phyloP scores from a whole-genome alignment of 2,888 invertebrate species.

The Drepana falcataria region DNA sequence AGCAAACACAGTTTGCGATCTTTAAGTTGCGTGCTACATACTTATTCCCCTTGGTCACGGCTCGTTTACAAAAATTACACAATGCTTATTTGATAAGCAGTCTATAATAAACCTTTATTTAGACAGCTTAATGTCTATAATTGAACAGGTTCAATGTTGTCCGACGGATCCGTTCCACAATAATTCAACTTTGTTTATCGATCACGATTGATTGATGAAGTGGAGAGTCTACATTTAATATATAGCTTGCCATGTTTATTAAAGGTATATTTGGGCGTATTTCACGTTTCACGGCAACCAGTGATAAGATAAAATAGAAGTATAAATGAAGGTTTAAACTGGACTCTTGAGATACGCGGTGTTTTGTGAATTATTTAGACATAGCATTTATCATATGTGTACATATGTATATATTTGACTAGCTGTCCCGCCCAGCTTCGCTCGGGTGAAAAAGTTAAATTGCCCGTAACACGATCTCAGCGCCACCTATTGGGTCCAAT shows the following conservation, averaged over 20 bases:
- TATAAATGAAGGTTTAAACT: background rate
- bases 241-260: constrained; percentile 44
- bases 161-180: background rate
- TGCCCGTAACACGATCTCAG: too few relatives aligned
- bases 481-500: too few relatives aligned
- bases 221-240: constrained; percentile 23
- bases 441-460: too few relatives aligned
- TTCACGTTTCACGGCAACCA: too few relatives aligned
- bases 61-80: too few relatives aligned
- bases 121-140: background rate
- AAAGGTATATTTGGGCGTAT: constrained; percentile 41
- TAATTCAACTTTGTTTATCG: constrained; percentile 15
- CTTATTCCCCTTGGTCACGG: too few relatives aligned
- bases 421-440: too few relatives aligned
- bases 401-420: too few relatives aligned
- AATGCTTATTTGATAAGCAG: too few relatives aligned
- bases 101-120: background rate
- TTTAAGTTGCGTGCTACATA: too few relatives aligned
- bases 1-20: too few relatives aligned
- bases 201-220: constrained; percentile 36
- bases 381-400: background rate
- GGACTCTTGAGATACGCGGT: background rate
- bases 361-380: background rate
- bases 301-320: too few relatives aligned
- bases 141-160: background rate